Evolutionary conservation across 2,113 vertebrate species (phyloP).

Genomic region (Oncorhynchus masou): DNA sequence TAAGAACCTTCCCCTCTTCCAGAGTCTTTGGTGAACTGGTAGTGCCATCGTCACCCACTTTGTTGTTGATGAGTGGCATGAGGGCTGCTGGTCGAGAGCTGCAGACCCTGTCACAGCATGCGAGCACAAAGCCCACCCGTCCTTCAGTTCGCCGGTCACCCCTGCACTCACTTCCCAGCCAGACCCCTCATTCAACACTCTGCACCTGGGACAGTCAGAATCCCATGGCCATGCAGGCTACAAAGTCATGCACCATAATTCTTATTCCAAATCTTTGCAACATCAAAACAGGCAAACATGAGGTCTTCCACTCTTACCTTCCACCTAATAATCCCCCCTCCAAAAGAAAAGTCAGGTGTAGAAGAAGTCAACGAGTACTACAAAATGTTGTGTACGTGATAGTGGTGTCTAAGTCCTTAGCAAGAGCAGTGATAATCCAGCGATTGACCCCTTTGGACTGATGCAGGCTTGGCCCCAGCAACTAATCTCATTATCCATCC

Average conservation of each 20-base stretch:
- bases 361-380: slow-evolving; percentile 6
- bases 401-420: slow-evolving; percentile 51
- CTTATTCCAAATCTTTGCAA: background rate
- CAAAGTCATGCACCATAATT: slow-evolving; percentile 9
- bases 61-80: slow-evolving; percentile 75
- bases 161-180: slow-evolving; percentile 36
- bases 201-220: slow-evolving; percentile 24
- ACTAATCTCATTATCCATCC: slow-evolving; percentile 74
- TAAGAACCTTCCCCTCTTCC: slow-evolving; percentile 64
- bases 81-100: slow-evolving; percentile 47
- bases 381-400: slow-evolving; percentile 42
- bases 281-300: background rate
- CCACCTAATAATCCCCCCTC: background rate
- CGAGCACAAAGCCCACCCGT: slow-evolving; percentile 41
- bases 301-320: background rate
- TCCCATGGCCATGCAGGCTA: slow-evolving; percentile 22
- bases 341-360: slow-evolving; percentile 7
- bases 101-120: slow-evolving; percentile 53
- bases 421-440: slow-evolving; percentile 66
- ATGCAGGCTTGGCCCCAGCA: slow-evolving; percentile 54
- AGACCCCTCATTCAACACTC: slow-evolving; percentile 54
- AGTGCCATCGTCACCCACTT: slow-evolving; percentile 67
- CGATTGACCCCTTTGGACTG: slow-evolving; percentile 72
- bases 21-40: slow-evolving; percentile 46
- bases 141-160: slow-evolving; percentile 42